Percentiles rank a stretch among this genome's conserved stretches.
Conservation (phyloP, 2,888 invertebrate species). For the Agonopterix arenella region DNA sequence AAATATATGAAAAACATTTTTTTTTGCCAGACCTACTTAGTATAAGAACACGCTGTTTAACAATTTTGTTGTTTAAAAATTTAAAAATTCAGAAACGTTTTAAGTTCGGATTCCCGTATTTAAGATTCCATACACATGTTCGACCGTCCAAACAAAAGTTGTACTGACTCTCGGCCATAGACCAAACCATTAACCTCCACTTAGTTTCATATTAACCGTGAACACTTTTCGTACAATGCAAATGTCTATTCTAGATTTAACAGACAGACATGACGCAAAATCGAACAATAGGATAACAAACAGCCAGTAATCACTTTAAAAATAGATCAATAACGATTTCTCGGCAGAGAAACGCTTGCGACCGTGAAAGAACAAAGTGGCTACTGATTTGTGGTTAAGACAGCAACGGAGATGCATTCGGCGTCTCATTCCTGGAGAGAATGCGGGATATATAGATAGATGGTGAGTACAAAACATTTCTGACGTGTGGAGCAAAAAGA, state of each 20-base stretch:
- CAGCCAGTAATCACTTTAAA: constrained; percentile 54
- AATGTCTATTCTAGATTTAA: constrained; percentile 29
- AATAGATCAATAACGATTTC: constrained; percentile 51
- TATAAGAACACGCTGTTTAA: too few relatives aligned
- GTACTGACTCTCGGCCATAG: constrained; percentile 1
- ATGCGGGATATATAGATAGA: constrained; percentile 30
- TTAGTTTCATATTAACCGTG: constrained; percentile 48
- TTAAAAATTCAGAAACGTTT: too few relatives aligned
- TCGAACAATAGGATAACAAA: constrained; percentile 44
- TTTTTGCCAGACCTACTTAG: too few relatives aligned
- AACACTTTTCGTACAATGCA: constrained; percentile 37
- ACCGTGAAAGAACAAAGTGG: constrained; percentile 65
- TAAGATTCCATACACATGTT: too few relatives aligned
- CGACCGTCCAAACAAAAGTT: too few relatives aligned
- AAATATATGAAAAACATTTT: too few relatives aligned
- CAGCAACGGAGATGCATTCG: constrained; percentile 10
- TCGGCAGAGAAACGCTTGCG: constrained; percentile 41
- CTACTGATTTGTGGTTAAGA: constrained; percentile 60
- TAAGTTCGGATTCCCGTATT: too few relatives aligned
- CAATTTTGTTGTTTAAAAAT: too few relatives aligned
- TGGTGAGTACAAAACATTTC: constrained; percentile 20
- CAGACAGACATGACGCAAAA: constrained; percentile 29
- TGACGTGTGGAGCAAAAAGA: constrained; percentile 55
- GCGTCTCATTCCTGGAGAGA: constrained; percentile 48
- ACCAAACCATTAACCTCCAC: constrained; percentile 44